Evolutionary conservation across 2,888 invertebrate genomes (phyloP).

Genomic region (Mechanitis messenoides): DNA sequence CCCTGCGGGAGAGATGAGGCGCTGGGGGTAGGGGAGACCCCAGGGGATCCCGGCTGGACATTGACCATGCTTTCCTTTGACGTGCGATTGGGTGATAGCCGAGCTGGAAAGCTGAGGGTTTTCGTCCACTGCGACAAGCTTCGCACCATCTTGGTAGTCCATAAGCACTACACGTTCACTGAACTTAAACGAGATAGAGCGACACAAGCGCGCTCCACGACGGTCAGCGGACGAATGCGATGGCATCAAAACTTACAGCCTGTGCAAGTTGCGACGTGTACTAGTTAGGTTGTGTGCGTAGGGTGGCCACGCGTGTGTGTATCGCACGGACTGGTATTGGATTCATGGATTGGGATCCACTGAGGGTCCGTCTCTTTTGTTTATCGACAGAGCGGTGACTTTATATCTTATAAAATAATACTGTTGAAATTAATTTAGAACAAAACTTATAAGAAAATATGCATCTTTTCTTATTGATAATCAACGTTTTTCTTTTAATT

Average conservation of each 20-base stretch:
- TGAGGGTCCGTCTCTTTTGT: constrained; percentile 57
- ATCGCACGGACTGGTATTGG: constrained; percentile 30
- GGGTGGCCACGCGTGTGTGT: constrained; percentile 19
- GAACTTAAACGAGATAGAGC: constrained; percentile 42
- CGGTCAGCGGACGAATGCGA: constrained; percentile 63
- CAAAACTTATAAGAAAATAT: constrained; percentile 9
- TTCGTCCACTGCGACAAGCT: constrained; percentile 94
- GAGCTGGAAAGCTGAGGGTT: constrained; percentile 91
- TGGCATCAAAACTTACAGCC: constrained; percentile 50
- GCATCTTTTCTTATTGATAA: neutral
- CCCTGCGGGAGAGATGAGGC: constrained; percentile 76
- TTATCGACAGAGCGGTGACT: constrained; percentile 47
- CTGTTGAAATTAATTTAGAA: constrained; percentile 25
- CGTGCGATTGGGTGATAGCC: constrained; percentile 88
- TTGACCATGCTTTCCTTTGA: constrained; percentile 83
- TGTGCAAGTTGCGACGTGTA: constrained; percentile 64
- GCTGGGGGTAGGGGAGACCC: constrained; percentile 79
- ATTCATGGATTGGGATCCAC: constrained; percentile 45
- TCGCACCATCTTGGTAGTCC: constrained; percentile 85
- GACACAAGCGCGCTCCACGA: constrained; percentile 51
- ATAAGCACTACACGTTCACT: constrained; percentile 70
- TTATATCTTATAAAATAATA: constrained; percentile 29
- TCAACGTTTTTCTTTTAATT: too few relatives aligned
- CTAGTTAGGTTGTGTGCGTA: constrained; percentile 29
- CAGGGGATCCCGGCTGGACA: constrained; percentile 73